Evolutionary conservation across 2,888 invertebrate species (phyloP), one percentile per base, ranked within the genome.

Genomic region (Agrenia bidenticulata): DNA sequence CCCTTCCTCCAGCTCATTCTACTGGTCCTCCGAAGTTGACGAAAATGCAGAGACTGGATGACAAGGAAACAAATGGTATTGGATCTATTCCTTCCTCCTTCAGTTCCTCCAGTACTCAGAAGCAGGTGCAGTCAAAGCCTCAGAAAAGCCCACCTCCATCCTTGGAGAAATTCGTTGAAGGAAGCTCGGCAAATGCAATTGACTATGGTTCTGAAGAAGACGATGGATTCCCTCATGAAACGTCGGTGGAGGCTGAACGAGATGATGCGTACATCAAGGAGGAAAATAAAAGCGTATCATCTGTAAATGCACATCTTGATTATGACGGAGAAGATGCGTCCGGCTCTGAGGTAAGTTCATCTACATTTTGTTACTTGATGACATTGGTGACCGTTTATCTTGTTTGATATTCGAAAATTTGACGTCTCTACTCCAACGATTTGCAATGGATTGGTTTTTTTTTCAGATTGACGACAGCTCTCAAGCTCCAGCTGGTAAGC

Each of bases 41-140:
- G 37, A 75, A 75, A 59, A 75, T 75, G 66, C 71, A 70, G 37
- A 67, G 69, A 21, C 55, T 72, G 15, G 75, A 72, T 45, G 45
- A 45, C 26, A 42, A 64, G 17, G 53, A 60, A 42, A 60, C 54
- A 7, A 66, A 61, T 55, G 70, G 70, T 17, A 49, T 37, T 26
- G 65, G 63, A 17, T 27, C 45, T 51, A 42, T 26, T 19, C 17
- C 13, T 42, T 41, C 59, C n/a, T n/a, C n/a, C n/a, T 32, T 11
- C 4, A 32, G 32, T 32, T 32, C n/a, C 45, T 19, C n/a, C n/a
- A 45, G 45, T 15, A 15, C 45, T n/a, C n/a, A 5, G 19, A 15
- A 15, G n/a, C 4, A 11, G 15, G 39, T 39, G 7, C 39, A 39
- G 15, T 15, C 39, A 45, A 45, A 45, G 45, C n/a, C 15, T 5